Evolutionary conservation across 2,888 invertebrate species (phyloP), one percentile per base, ranked within the genome.

Genomic region (Eupithecia vulgata): DNA sequence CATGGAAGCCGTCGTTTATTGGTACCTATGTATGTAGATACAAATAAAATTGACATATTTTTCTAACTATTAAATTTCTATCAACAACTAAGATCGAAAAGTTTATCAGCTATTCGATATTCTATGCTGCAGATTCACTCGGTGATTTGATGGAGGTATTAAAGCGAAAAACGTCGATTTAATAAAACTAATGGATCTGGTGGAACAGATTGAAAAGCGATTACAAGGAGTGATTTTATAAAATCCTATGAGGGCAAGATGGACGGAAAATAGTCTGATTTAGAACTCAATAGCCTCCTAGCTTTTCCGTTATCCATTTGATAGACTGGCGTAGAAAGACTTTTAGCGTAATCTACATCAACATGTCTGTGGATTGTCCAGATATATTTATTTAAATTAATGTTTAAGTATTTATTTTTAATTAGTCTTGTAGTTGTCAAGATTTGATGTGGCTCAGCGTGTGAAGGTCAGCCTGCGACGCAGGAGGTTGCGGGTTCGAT

Each of bases 141-240:
- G 45, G 17, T 71, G 73, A 74, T 79, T 78, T 75, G 74, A 76
- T 76, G 68, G 76, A 72, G 72, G 75, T 75, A 73, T 71, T 72
- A 74, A 66, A 76, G 61, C 68, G 72, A 76, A 78, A 77, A 76
- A 69, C 70, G 65, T 34, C 74, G 74, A 67, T 73, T 73, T 78
- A 79, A 79, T 79, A 78, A 75, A 78, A 77, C 75, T 79, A 79
- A 79, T 79, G 76, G 77, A 70, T 77, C 68, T 67, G 45, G 67
- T 65, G 68, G 71, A 73, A 73, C 64, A 66, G 73, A 69, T 75
- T 74, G 69, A 74, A 70, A 76, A 68, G 35, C 72, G 66, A 79
- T 78, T 78, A 78, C 13, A 70, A 62, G 17, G 67, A 73, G 59
- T 78, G 76, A 72, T 73, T 73, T 52, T 70, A 72, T 73, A 64